Evolutionary conservation across 2,888 invertebrate species (phyloP).

Genomic region (Brachyptera risi): DNA sequence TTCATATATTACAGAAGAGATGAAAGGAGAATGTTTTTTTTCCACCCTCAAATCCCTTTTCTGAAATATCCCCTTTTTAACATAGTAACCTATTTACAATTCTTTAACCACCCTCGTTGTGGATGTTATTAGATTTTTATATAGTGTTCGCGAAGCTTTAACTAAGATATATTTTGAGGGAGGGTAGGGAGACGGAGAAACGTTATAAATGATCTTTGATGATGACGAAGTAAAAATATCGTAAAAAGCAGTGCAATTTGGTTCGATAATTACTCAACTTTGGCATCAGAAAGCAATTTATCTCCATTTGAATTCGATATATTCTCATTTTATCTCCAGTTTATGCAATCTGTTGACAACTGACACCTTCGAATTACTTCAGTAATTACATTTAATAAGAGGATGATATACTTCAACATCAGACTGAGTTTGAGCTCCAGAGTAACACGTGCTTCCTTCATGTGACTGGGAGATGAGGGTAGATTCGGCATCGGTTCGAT

Average conservation of each 20-base stretch:
- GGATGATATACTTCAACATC: too few species aligned
- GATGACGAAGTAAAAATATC: not conserved
- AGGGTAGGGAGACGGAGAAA: too few species aligned
- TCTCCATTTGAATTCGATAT: too few species aligned
- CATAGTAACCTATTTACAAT: slow-evolving; percentile 21
- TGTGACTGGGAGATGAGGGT: too few species aligned
- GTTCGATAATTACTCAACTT: slow-evolving; percentile 4
- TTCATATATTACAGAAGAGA: slow-evolving; percentile 17
- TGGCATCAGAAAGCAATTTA: too few species aligned
- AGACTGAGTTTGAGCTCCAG: too few species aligned
- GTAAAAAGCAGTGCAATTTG: not conserved
- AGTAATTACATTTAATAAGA: too few species aligned
- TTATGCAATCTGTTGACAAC: too few species aligned
- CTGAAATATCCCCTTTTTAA: not conserved
- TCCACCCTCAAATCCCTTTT: slow-evolving; percentile 10
- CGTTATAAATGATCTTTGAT: slow-evolving; percentile 11
- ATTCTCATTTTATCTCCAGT: too few species aligned
- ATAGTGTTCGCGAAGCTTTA: not conserved
- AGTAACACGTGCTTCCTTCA: too few species aligned
- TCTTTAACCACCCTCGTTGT: not conserved
- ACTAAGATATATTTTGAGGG: not conserved
- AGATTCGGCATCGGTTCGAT: too few species aligned
- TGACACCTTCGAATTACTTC: too few species aligned
- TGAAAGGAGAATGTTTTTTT: not conserved
- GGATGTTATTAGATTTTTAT: slow-evolving; percentile 12